These are phyloP conservation scores for Botia kubotai DNA, from an alignment of 2,797 vertebrate species.

Conservation along the genomic window DNA sequence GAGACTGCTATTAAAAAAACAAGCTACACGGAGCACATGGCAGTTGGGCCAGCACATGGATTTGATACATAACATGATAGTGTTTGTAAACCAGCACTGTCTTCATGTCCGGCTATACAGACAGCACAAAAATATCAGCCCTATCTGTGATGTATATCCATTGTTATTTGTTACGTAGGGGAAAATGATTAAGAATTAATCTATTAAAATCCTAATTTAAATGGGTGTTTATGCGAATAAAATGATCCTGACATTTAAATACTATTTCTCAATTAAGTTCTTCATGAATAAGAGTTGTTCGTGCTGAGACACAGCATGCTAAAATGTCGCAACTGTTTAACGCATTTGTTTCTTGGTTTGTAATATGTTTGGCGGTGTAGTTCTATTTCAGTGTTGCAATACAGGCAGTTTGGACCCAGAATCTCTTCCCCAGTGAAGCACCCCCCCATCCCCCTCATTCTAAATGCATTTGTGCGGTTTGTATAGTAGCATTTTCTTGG, in stretches of 20 bases:
- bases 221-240: not conserved
- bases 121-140: not conserved
- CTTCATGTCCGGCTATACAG: constrained; percentile 2
- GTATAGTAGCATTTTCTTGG: constrained; percentile 7
- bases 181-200: not conserved
- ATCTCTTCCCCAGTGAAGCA: not conserved
- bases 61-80: constrained; percentile 29
- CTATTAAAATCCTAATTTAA: not conserved
- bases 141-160: not conserved
- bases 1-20: not conserved
- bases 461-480: not conserved
- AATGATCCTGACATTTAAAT: no score
- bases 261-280: no score
- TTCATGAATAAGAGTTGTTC: no score
- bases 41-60: constrained; percentile 5
- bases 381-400: not conserved
- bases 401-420: not conserved
- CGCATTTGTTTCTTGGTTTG: not conserved
- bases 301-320: no score
- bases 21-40: constrained; percentile 4
- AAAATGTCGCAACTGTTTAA: not conserved
- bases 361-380: not conserved
- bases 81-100: constrained; percentile 6
- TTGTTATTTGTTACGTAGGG: not conserved
- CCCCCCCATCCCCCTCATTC: not conserved